Percentiles rank a stretch among this genome's conserved stretches.
Conservation (phyloP, 1,140 invertebrate genomes). For the Tyrophagus putrescentiae region DNA sequence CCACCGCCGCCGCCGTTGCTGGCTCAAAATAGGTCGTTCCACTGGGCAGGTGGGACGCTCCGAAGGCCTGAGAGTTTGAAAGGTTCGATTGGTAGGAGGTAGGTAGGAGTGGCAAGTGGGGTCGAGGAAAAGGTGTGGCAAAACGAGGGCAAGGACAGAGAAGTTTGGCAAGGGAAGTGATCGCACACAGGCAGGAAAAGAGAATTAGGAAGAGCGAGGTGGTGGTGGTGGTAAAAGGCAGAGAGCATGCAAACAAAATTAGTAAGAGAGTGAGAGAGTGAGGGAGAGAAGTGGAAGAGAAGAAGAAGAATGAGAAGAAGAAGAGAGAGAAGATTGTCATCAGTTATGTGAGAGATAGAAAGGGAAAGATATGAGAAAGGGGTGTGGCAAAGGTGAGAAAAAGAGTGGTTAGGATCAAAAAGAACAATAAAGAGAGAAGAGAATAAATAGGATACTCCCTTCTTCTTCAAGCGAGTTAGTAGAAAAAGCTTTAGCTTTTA, state of each 20-base stretch:
- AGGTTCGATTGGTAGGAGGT: not conserved
- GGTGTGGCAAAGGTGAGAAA: slow-evolving; percentile 28
- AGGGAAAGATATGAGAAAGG: slow-evolving; percentile 38
- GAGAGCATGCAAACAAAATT: not conserved
- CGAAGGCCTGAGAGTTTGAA: slow-evolving; percentile 10
- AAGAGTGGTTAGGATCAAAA: not conserved
- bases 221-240: not conserved
- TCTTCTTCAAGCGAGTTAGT: no score
- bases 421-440: not conserved
- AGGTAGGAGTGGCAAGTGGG: no score
- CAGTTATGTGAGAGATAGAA: slow-evolving; percentile 28
- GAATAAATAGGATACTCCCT: not conserved
- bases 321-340: slow-evolving; percentile 6
- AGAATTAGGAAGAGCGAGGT: no score
- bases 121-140: no score
- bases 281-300: not conserved
- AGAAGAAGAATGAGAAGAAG: slow-evolving; percentile 3
- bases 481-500: not conserved
- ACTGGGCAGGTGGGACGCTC: not conserved
- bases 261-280: not conserved
- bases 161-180: no score
- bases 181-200: no score
- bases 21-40: slow-evolving; percentile 7
- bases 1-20: no score
- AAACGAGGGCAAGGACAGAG: no score